Evolutionary conservation across 2,888 invertebrate species (phyloP), one percentile per base, ranked within the genome.

Genomic region (Baronia brevicornis): DNA sequence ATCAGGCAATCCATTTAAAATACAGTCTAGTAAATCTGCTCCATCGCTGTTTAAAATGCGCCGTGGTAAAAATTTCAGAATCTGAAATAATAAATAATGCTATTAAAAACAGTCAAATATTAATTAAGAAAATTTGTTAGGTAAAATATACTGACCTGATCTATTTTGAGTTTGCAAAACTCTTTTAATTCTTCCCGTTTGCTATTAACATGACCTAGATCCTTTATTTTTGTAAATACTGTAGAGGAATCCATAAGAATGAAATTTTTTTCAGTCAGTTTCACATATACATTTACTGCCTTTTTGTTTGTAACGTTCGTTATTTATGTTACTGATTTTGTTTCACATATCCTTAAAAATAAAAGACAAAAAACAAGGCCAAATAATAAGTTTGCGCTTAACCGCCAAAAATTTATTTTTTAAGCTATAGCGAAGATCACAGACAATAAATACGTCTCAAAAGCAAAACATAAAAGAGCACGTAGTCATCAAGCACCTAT

Each of bases 11-110:
- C 78, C 80, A 53, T 63, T 75, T 2, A 80, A 50, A 36, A 80
- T 45, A 44, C 68, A 74, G 37, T 73, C 64, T 18, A 79, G 40
- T 11, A 80, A 18, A 37, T 66, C 59, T 12, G 59, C 62, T 0
- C 74, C 80, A 51, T 80, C 80, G 30, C 64, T 70, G 36, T 61
- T 65, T 9, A 77, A 32, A 28, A 80, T 60, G 31, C 67, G 63
- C 10, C 61, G 54, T 2, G 74, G 59, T 40, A 82, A 51, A 38
- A 47, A 50, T 32, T 62, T 61, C 11, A 66, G 25, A 19, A 80
- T 63, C 79, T 80, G 52, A 13, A 61, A 56, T 21, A 36, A 35
- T 34, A 36, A 34, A 33, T 5, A 23, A 17, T 18, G 27, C 5
- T 14, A n/a, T 8, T 12, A n/a, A 9, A 26, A 11, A 25, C 17